Conservation (phyloP, 2,797 vertebrate genomes). For the Phalanger gymnotis region DNA sequence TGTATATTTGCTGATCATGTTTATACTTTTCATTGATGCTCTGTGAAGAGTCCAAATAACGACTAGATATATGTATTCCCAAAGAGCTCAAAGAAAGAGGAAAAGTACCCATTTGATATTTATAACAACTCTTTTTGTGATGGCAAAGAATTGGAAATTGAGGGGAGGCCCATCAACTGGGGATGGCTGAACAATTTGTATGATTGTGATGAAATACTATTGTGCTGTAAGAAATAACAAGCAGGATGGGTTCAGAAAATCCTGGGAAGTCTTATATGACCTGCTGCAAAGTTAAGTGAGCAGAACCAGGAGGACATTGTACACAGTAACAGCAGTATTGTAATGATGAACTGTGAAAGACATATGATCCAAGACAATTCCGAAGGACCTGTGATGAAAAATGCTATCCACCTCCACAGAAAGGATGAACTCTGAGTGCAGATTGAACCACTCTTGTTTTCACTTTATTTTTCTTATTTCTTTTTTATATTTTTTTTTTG, state of each 20-base stretch:
- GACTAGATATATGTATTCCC: too few species aligned
- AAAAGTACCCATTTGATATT: too few species aligned
- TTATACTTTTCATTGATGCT: too few species aligned
- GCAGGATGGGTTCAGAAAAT: neutral
- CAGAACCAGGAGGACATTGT: neutral
- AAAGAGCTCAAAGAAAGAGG: too few species aligned
- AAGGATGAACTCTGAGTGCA: neutral
- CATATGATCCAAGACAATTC: neutral
- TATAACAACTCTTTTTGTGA: too few species aligned
- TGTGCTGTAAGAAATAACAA: neutral
- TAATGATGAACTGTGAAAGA: neutral
- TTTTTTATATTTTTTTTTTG: neutral
- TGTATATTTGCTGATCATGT: too few species aligned
- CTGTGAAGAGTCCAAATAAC: too few species aligned
- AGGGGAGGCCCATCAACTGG: too few species aligned
- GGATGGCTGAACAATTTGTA: too few species aligned
- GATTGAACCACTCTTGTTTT: too few species aligned
- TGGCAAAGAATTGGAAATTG: too few species aligned
- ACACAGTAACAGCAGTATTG: neutral
- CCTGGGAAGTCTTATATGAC: neutral
- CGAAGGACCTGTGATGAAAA: neutral
- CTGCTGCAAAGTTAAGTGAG: neutral
- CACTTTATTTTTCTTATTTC: neutral
- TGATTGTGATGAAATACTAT: too few species aligned
- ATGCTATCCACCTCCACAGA: neutral